These are phyloP conservation scores for Hypothenemus hampei DNA, from an alignment of 1,140 invertebrate genomes.

Conservation along the genomic window DNA sequence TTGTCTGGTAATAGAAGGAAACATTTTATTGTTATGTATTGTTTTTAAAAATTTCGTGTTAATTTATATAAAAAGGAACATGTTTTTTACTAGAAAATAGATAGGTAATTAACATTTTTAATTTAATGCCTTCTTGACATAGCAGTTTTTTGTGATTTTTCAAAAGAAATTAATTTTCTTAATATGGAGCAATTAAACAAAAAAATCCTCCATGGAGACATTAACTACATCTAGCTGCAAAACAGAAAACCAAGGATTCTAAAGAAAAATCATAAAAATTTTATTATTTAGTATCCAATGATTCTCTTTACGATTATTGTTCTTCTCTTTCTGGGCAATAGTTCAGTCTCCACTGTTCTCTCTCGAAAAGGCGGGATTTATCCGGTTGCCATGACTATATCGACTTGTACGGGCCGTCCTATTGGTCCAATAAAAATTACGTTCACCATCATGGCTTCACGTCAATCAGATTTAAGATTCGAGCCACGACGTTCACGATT, in stretches of 20 bases:
- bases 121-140: too few relatives aligned
- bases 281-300: slow-evolving; percentile 47
- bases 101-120: too few relatives aligned
- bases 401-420: slow-evolving; percentile 25
- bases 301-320: slow-evolving; percentile 36
- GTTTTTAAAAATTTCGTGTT: too few relatives aligned
- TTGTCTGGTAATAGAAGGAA: too few relatives aligned
- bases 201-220: slow-evolving; percentile 37
- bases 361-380: slow-evolving; percentile 29
- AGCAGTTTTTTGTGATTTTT: too few relatives aligned
- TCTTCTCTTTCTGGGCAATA: slow-evolving; percentile 30
- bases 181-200: too few relatives aligned
- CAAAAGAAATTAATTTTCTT: too few relatives aligned
- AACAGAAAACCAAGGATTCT: slow-evolving; percentile 42
- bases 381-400: slow-evolving; percentile 45
- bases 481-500: slow-evolving; percentile 25
- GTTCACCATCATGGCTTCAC: slow-evolving; percentile 40
- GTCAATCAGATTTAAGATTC: slow-evolving; percentile 22
- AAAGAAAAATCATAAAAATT: slow-evolving; percentile 44
- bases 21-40: too few relatives aligned
- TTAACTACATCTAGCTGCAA: slow-evolving; percentile 46
- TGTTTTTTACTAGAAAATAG: too few relatives aligned
- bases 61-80: too few relatives aligned
- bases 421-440: slow-evolving; percentile 36
- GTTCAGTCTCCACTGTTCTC: not conserved